These are phyloP conservation scores for Tetramorium simillimum DNA, from an alignment of 1,140 invertebrate species.

Conservation along the genomic window DNA sequence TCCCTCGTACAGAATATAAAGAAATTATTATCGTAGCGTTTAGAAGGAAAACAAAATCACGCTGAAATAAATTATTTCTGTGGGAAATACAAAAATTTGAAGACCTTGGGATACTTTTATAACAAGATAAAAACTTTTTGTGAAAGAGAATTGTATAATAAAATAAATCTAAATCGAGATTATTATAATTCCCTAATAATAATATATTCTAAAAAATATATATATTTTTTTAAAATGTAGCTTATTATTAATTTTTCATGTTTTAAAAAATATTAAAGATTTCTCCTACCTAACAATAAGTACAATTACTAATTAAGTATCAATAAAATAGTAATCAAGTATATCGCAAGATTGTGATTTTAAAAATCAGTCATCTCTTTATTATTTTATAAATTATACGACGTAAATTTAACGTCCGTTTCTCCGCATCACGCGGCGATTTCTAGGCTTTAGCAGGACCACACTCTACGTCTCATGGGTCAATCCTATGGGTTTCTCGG, in stretches of 20 bases:
- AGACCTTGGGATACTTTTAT: not conserved
- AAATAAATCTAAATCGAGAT: not conserved
- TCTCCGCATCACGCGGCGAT: not conserved
- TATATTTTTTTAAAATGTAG: too few relatives aligned
- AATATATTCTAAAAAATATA: not conserved
- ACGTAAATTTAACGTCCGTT: not conserved
- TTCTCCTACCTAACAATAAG: not conserved
- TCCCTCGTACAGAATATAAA: constrained; percentile 5
- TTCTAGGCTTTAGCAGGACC: not conserved
- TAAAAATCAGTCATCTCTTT: not conserved
- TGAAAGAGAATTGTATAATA: not conserved
- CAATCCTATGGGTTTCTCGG: constrained; percentile 29
- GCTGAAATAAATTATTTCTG: not conserved
- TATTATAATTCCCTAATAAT: not conserved
- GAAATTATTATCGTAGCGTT: not conserved
- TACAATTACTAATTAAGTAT: not conserved
- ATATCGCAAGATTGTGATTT: not conserved
- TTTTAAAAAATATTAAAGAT: not conserved
- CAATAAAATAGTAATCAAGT: not conserved
- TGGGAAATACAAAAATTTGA: not conserved
- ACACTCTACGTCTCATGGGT: constrained; percentile 21
- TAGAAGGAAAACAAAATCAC: not conserved
- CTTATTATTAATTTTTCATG: not conserved
- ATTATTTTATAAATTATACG: not conserved
- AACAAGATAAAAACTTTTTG: not conserved